Evolutionary conservation across 2,113 vertebrate genomes (phyloP).

Genomic region (Lathamus discolor): DNA sequence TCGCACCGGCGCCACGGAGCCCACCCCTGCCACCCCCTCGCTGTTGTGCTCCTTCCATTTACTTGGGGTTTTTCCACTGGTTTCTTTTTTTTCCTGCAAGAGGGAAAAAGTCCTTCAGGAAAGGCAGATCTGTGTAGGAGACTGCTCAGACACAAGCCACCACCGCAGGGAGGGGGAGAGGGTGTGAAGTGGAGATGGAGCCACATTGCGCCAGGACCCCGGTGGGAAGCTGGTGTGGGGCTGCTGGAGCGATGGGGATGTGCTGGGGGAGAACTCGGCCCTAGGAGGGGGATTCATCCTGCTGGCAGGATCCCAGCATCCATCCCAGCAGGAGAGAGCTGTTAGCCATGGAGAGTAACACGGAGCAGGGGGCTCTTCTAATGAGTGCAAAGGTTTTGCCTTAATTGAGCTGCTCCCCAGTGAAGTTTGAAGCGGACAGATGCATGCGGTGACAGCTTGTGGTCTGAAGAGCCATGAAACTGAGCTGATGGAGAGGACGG

Average conservation of each 20-base stretch:
- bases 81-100: not conserved
- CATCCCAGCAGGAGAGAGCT: not conserved
- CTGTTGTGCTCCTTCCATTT: not conserved
- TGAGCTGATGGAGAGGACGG: not conserved
- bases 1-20: not conserved
- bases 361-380: fast-evolving
- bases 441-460: fast-evolving
- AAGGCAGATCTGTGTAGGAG: conserved; percentile 8
- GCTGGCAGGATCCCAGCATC: not conserved
- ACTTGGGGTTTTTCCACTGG: conserved; percentile 42
- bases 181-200: not conserved
- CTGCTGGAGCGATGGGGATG: not conserved
- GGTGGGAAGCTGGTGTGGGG: not conserved
- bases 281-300: not conserved
- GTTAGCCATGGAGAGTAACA: not conserved
- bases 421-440: not conserved
- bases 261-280: not conserved
- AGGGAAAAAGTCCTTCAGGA: not conserved
- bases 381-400: fast-evolving
- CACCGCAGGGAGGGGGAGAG: conserved; percentile 42
- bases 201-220: not conserved
- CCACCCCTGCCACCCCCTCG: not conserved
- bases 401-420: not conserved
- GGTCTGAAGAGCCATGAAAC: not conserved
- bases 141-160: conserved; percentile 27